Percentiles rank a stretch among this genome's conserved stretches.
Conservation (phyloP, 1,140 invertebrate genomes). For the Ceratoteleas bidentatus region DNA sequence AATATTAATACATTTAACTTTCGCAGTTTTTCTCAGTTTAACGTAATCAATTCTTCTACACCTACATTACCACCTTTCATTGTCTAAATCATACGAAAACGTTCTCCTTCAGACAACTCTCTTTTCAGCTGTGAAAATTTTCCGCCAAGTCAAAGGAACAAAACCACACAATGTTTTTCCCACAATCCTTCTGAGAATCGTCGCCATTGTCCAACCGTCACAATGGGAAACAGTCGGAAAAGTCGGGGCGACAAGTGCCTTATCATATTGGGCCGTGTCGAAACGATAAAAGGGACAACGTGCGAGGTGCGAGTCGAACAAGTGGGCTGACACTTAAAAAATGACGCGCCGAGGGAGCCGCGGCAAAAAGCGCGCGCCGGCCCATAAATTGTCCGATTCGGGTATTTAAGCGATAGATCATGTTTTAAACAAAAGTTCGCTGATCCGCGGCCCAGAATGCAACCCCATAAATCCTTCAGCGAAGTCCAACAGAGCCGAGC, state of each 20-base stretch:
- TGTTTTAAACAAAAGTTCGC: slow-evolving; percentile 79
- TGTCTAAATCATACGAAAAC: too few relatives aligned
- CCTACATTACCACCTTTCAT: too few relatives aligned
- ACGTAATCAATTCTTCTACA: too few relatives aligned
- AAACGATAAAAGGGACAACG: slow-evolving; percentile 72
- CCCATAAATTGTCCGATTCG: slow-evolving; percentile 77
- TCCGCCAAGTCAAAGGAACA: too few relatives aligned
- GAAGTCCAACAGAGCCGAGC: slow-evolving; percentile 61
- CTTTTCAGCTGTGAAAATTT: too few relatives aligned
- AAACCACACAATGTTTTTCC: too few relatives aligned
- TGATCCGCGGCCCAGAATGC: slow-evolving; percentile 71
- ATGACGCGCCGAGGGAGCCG: slow-evolving; percentile 21
- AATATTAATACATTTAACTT: too few relatives aligned
- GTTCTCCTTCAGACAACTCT: too few relatives aligned
- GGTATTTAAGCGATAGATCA: slow-evolving; percentile 80
- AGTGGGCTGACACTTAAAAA: slow-evolving; percentile 66
- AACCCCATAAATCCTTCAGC: slow-evolving; percentile 77
- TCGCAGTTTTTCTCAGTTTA: too few relatives aligned
- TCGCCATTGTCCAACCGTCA: too few relatives aligned
- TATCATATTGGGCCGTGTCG: slow-evolving; percentile 69
- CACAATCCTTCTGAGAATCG: too few relatives aligned
- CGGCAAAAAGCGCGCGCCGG: slow-evolving; percentile 61
- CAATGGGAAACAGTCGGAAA: too few relatives aligned
- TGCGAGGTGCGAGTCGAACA: slow-evolving; percentile 37
- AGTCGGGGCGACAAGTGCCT: not conserved